Conservation (phyloP, 2,113 vertebrate species). For the Natator depressus region DNA sequence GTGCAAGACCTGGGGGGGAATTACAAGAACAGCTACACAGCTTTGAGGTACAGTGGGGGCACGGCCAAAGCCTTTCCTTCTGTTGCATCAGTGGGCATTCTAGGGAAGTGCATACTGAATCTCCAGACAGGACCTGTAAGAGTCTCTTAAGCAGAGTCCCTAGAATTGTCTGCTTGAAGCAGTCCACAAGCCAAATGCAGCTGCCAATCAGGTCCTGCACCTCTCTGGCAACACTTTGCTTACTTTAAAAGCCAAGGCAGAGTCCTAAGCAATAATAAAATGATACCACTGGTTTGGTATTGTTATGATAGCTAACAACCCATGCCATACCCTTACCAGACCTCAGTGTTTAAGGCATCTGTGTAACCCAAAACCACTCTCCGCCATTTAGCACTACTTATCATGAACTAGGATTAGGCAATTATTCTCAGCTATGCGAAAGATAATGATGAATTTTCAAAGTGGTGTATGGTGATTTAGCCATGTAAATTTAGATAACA, state of each 20-base stretch:
- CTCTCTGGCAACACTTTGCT: neutral
- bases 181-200: neutral
- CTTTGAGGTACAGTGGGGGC: neutral
- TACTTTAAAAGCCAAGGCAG: neutral
- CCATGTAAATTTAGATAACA: slow-evolving; percentile 27
- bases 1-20: neutral
- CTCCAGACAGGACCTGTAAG: neutral
- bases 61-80: neutral
- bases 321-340: neutral
- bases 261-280: neutral
- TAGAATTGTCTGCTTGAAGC: neutral
- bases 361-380: neutral
- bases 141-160: neutral
- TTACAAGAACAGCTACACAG: neutral
- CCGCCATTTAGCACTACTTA: slow-evolving; percentile 52
- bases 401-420: slow-evolving; percentile 36
- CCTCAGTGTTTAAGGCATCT: neutral
- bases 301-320: neutral
- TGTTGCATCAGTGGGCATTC: neutral
- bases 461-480: slow-evolving; percentile 24
- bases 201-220: neutral
- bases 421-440: neutral
- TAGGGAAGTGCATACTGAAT: neutral
- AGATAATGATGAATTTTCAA: slow-evolving; percentile 58
- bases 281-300: neutral